Evolutionary conservation across 2,113 vertebrate genomes (phyloP).

Genomic region (Hydrochoerus hydrochaeris): DNA sequence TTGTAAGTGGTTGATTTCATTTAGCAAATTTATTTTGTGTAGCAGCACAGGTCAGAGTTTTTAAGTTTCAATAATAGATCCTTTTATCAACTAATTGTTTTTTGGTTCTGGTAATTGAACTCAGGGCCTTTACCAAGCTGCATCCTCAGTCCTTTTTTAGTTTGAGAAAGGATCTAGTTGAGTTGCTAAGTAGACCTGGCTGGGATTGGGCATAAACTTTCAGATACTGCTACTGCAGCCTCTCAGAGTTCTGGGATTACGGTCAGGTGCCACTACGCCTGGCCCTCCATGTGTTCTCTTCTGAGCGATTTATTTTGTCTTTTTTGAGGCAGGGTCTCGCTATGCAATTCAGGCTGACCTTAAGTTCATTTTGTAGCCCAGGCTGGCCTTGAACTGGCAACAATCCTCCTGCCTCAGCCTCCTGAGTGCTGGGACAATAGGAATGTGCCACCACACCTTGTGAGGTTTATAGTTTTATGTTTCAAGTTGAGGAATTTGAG

Average conservation of each 20-base stretch:
- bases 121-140: neutral
- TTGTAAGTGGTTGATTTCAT: neutral
- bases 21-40: neutral
- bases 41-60: neutral
- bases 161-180: neutral
- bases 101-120: neutral
- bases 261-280: neutral
- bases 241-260: neutral
- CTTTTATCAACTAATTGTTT: neutral
- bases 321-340: neutral
- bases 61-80: neutral
- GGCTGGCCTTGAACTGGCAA: neutral
- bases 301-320: neutral
- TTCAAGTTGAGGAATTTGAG: neutral
- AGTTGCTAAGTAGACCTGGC: neutral
- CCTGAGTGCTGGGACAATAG: neutral
- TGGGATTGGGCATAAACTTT: neutral
- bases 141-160: neutral
- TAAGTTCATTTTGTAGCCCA: neutral
- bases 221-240: neutral
- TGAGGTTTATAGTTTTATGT: neutral
- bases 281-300: neutral
- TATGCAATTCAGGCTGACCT: neutral
- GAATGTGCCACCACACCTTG: neutral
- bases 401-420: neutral